Conservation (phyloP, 2,113 vertebrate genomes). For the Parotia lawesii region DNA sequence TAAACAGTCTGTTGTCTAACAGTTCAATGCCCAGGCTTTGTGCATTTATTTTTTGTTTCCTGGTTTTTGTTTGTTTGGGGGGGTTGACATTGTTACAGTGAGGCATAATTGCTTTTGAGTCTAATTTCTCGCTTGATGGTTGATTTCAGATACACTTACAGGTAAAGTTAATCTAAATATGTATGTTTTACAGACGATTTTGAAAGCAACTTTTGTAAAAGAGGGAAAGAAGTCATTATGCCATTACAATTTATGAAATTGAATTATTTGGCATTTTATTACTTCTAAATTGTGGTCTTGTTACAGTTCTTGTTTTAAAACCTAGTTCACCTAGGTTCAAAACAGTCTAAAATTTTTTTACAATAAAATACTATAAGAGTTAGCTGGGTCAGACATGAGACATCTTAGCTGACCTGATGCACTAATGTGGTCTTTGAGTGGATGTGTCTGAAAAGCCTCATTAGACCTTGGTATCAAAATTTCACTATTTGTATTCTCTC, state of each 20-base stretch:
- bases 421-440: not conserved
- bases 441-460: not conserved
- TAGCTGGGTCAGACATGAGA: not conserved
- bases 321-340: not conserved
- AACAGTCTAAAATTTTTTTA: not conserved
- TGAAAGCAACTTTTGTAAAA: not conserved
- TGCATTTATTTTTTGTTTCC: not conserved
- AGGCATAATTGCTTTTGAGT: not conserved
- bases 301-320: not conserved
- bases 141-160: not conserved
- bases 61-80: not conserved
- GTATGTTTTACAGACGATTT: not conserved
- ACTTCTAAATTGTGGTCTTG: not conserved
- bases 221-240: not conserved
- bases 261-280: not conserved
- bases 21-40: rapidly evolving
- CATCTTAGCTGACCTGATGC: not conserved
- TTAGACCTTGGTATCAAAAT: not conserved
- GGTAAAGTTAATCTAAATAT: not conserved
- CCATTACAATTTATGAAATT: not conserved
- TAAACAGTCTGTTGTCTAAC: not conserved
- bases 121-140: not conserved
- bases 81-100: not conserved
- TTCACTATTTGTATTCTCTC: not conserved
- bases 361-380: not conserved